These are phyloP conservation scores for Denticeps clupeoides DNA, from an alignment of 2,797 vertebrate species.

Conservation along the genomic window DNA sequence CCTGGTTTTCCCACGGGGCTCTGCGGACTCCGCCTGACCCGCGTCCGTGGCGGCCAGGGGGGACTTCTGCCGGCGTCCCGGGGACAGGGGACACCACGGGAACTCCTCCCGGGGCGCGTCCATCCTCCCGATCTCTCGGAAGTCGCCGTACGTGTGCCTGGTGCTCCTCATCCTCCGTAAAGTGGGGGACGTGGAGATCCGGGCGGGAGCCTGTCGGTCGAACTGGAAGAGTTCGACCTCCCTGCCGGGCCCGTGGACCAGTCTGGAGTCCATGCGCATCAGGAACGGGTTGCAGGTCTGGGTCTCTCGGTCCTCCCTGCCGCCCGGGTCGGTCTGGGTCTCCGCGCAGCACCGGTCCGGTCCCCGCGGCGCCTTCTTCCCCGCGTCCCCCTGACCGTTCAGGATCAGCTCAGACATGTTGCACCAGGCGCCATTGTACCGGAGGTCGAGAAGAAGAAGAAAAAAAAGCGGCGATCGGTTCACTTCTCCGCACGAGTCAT, in stretches of 20 bases:
- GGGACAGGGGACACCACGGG: slow-evolving; percentile 31
- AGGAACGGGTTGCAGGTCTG: slow-evolving; percentile 57
- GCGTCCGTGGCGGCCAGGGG: slow-evolving; percentile 40
- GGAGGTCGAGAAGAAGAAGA: slow-evolving; percentile 31
- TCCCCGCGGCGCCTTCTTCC: slow-evolving; percentile 36
- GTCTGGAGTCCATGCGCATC: slow-evolving; percentile 57
- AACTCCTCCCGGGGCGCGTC: background rate
- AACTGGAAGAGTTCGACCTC: slow-evolving; percentile 62
- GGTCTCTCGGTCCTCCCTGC: slow-evolving; percentile 43
- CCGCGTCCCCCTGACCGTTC: too few relatives aligned
- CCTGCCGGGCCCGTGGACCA: slow-evolving; percentile 38
- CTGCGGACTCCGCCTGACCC: slow-evolving; percentile 19
- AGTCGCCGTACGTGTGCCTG: slow-evolving; percentile 35
- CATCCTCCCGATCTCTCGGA: background rate
- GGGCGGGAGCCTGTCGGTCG: slow-evolving; percentile 62
- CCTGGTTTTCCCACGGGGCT: slow-evolving; percentile 32
- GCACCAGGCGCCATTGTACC: slow-evolving; percentile 48
- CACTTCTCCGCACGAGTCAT: background rate
- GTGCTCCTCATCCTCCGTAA: slow-evolving; percentile 68
- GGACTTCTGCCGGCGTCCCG: slow-evolving; percentile 36
- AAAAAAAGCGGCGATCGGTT: background rate
- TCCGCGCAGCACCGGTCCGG: slow-evolving; percentile 33
- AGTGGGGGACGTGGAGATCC: slow-evolving; percentile 83
- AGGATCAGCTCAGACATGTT: slow-evolving; percentile 59
- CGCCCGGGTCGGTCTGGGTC: slow-evolving; percentile 49